Evolutionary conservation across 2,797 vertebrate species (phyloP), one percentile per base, ranked within the genome.

Genomic region (Erpetoichthys calabaricus): DNA sequence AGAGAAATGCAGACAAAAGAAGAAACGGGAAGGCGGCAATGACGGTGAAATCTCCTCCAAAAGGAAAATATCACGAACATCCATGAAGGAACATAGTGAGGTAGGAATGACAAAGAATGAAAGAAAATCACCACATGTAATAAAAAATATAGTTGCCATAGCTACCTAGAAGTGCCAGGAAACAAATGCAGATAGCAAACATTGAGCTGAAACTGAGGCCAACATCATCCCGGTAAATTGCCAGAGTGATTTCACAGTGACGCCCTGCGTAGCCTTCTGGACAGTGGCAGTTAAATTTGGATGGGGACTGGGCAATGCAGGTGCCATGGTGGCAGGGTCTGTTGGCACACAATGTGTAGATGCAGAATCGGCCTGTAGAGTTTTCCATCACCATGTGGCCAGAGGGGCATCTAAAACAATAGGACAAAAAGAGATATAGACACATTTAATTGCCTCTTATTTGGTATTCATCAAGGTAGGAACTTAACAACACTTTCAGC

Each of bases 201-300:
- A 91, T 80, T 44, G 88, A 93, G 77, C 85, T 91, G 80, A 92
- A 91, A 76, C 89, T 91, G 55, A 93, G 79, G 60, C 89, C 89
- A 41, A 89, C 82, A 1, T 92, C 88, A 59, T 85, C 87, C 42
- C 80, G 76, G 69, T 91, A 91, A 67, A 89, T 70, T 1, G 89
- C 86, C 70, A 92, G 75, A 0, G 82, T 77, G 9, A 87, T 71
- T 67, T 93, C 90, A 9, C 91, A 94, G 78, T 67, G 84, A 41
- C 52, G 86, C 2, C 91, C 91, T 1, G 80, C 64, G 67, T 86
- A 91, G 47, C 91, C 89, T 6, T 87, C 82, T 0, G 86, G 84
- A 61, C 91, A 94, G 77, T 78, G 86, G 65, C 91, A 94, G 2
- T 78, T 88, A 80, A 89, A 93, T 60, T 84, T 72, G 60, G 77